Evolutionary conservation across 2,113 vertebrate genomes (phyloP).

Genomic region (Puntigrus tetrazona): DNA sequence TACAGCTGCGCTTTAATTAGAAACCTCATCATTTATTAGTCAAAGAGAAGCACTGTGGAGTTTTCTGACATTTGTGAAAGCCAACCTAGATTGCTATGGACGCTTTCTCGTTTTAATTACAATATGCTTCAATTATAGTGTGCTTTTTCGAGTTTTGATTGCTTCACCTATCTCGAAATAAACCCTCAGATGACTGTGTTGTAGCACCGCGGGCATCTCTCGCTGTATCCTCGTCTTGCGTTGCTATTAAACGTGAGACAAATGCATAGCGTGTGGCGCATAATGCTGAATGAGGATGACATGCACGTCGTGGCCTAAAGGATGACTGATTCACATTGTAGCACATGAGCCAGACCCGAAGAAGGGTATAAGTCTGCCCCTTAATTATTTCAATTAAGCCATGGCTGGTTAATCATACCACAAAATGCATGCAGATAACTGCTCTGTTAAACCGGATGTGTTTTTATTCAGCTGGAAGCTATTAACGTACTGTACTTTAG

Average conservation of each 20-base stretch:
- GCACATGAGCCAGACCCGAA: not conserved
- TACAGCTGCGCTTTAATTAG: constrained; percentile 18
- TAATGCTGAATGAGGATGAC: constrained; percentile 22
- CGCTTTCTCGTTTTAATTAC: not conserved
- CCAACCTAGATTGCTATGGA: not conserved
- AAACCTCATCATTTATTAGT: constrained; percentile 25
- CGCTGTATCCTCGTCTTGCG: not conserved
- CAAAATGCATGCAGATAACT: not conserved
- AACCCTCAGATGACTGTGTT: not conserved
- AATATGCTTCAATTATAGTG: not conserved
- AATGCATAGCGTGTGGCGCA: not conserved
- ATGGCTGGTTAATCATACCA: constrained; percentile 28
- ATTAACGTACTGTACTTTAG: not conserved
- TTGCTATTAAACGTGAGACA: not conserved
- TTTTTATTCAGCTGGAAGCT: not conserved
- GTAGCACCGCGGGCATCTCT: not conserved
- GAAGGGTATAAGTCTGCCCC: not conserved
- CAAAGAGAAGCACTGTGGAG: constrained; percentile 10
- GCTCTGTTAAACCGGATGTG: not conserved
- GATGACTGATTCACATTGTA: constrained; percentile 31
- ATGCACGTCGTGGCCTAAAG: not conserved
- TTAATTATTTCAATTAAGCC: constrained; percentile 45
- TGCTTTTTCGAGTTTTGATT: not conserved
- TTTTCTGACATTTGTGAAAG: constrained; percentile 20
- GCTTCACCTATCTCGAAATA: not conserved